Conservation (phyloP, 2,113 vertebrate genomes). For the Daubentonia madagascariensis region DNA sequence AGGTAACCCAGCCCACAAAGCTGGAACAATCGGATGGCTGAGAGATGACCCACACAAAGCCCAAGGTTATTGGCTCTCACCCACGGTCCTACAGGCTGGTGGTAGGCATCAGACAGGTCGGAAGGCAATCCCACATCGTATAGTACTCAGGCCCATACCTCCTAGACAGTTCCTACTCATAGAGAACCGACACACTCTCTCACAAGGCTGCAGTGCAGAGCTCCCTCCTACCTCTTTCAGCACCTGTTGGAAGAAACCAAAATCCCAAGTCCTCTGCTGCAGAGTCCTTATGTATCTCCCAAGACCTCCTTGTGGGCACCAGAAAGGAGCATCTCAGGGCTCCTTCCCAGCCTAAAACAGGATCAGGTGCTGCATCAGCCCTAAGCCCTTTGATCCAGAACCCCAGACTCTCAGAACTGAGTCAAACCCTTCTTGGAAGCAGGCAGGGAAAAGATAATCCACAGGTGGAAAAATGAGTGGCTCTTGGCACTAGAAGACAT, state of each 20-base stretch:
- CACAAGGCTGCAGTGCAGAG: accelerated
- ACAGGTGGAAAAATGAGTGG: accelerated
- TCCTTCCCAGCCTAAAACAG: background rate
- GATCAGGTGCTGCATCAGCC: background rate
- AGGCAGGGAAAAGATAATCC: background rate
- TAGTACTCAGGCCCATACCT: background rate
- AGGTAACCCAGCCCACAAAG: background rate
- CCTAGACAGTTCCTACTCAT: background rate
- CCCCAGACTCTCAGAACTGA: background rate
- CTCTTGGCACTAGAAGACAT: background rate
- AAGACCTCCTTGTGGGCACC: background rate
- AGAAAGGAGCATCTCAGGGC: background rate
- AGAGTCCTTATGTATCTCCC: background rate
- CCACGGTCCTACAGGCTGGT: background rate
- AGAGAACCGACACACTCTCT: background rate
- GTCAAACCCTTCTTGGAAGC: background rate
- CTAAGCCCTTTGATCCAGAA: background rate
- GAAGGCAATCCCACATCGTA: background rate
- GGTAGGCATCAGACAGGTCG: background rate
- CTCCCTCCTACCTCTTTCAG: background rate
- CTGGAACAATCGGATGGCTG: background rate
- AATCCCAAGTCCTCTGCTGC: background rate
- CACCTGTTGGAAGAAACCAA: background rate
- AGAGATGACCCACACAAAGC: background rate
- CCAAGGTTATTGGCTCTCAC: background rate